Evolutionary conservation across 2,888 invertebrate genomes (phyloP).

Genomic region (Philonicus albiceps): DNA sequence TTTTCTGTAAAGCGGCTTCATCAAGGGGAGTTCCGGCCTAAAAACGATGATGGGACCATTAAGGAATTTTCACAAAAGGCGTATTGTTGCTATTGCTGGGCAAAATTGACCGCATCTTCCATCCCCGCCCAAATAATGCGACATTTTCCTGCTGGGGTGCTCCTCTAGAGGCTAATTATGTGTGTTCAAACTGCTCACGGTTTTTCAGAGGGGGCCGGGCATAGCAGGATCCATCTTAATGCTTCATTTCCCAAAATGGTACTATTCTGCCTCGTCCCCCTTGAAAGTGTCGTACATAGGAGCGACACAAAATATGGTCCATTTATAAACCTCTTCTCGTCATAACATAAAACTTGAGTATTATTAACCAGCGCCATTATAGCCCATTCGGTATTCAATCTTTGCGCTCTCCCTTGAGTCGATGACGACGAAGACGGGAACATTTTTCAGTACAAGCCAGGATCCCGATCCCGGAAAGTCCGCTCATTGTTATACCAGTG

Average conservation of each 20-base stretch:
- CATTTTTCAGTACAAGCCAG: not conserved
- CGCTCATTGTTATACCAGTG: not conserved
- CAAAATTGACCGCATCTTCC: conserved; percentile 26
- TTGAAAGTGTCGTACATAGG: not conserved
- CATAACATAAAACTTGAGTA: conserved; percentile 47
- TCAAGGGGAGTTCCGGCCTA: not conserved
- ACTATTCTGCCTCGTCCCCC: not conserved
- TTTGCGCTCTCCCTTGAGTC: not conserved
- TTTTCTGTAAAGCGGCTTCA: not conserved
- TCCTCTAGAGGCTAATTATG: conserved; percentile 29
- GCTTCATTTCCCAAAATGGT: conserved; percentile 38
- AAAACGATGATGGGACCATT: conserved; percentile 12
- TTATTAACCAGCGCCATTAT: conserved; percentile 46
- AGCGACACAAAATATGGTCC: conserved; percentile 34
- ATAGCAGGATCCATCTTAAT: conserved; percentile 30
- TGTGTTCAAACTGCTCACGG: not conserved
- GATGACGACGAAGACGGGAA: not conserved
- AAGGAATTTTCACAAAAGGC: conserved; percentile 21
- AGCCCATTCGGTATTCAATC: conserved; percentile 45
- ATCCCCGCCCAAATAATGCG: not conserved
- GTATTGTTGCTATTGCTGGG: not conserved
- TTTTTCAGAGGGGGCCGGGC: not conserved
- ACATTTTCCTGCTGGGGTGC: not conserved
- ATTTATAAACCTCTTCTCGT: conserved; percentile 44
- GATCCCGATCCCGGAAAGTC: not conserved